phyloP scores from a whole-genome alignment of 2,797 vertebrate species.

The Falco rusticolus region DNA sequence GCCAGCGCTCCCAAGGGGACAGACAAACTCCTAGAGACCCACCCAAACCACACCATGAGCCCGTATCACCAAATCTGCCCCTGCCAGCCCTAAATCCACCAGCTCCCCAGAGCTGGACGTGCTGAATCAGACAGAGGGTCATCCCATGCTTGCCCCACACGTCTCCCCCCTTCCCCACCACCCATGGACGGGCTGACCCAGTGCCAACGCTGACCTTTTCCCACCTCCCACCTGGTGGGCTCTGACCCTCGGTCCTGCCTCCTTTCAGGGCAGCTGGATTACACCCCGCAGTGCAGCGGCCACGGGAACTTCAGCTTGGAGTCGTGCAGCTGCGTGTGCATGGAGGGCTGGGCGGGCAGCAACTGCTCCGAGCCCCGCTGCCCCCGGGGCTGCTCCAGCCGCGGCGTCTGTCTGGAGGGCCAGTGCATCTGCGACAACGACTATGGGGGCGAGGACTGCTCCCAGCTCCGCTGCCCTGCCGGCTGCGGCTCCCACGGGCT shows the following conservation, averaged over 20 bases:
- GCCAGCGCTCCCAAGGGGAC: neutral
- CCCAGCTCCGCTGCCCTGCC: constrained; percentile 86
- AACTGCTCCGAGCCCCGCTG: constrained; percentile 94
- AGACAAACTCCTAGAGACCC: neutral
- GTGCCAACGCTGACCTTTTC: neutral
- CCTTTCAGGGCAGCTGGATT: constrained; percentile 89
- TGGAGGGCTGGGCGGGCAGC: constrained; percentile 93
- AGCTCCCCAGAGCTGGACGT: neutral
- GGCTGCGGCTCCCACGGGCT: constrained; percentile 92
- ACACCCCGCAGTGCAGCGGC: constrained; percentile 89
- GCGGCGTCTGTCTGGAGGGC: constrained; percentile 91
- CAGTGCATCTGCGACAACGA: constrained; percentile 93
- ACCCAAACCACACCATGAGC: neutral
- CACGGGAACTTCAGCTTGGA: constrained; percentile 96
- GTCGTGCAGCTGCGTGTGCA: constrained; percentile 91
- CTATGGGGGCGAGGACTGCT: constrained; percentile 93
- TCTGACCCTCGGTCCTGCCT: constrained; percentile 5
- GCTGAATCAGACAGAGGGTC: neutral
- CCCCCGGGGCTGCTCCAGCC: constrained; percentile 90
- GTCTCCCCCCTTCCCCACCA: neutral
- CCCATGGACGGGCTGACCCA: neutral
- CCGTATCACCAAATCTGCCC: neutral
- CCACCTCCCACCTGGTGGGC: neutral
- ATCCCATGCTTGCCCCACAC: neutral
- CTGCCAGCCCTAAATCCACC: neutral